These are phyloP conservation scores for Neogale vison DNA, from an alignment of 2,113 vertebrate genomes.

Conservation along the genomic window DNA sequence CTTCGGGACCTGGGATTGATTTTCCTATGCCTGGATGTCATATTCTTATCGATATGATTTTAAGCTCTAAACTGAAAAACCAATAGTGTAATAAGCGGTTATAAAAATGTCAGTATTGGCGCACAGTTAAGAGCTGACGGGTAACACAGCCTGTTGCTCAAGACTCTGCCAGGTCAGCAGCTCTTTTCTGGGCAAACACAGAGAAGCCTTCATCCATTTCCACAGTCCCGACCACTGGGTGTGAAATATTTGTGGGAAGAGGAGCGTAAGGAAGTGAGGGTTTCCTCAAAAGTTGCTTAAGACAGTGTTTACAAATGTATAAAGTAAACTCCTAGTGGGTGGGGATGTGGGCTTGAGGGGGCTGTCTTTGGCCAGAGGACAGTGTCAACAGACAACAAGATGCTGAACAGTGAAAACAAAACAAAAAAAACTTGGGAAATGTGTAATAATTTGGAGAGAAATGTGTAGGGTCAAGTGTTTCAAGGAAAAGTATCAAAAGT, in stretches of 20 bases:
- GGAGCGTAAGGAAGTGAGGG: accelerated
- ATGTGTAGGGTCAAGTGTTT: neutral
- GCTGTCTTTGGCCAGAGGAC: neutral
- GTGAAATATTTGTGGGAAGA: too few relatives aligned
- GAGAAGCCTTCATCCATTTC: neutral
- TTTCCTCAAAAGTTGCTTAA: neutral
- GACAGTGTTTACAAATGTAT: neutral
- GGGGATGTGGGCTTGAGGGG: accelerated
- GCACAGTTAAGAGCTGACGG: neutral
- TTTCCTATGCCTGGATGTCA: conserved; percentile 22
- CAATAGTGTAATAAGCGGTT: neutral
- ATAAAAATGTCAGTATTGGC: conserved; percentile 36
- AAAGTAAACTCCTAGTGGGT: neutral
- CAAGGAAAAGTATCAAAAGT: neutral
- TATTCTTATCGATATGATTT: conserved; percentile 40
- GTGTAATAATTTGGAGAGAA: neutral
- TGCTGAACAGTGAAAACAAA: neutral
- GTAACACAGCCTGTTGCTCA: neutral
- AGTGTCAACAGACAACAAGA: neutral
- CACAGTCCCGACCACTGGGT: neutral
- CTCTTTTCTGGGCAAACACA: neutral
- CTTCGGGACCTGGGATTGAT: neutral
- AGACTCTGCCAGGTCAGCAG: neutral
- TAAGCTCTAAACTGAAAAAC: conserved; percentile 35
- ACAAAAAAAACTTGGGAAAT: neutral